Percentiles rank a stretch among this genome's conserved stretches.
Evolutionary conservation across 35 echinoderm and acorn worm species (phyloP).

Genomic region (Holothuria glaberrima): DNA sequence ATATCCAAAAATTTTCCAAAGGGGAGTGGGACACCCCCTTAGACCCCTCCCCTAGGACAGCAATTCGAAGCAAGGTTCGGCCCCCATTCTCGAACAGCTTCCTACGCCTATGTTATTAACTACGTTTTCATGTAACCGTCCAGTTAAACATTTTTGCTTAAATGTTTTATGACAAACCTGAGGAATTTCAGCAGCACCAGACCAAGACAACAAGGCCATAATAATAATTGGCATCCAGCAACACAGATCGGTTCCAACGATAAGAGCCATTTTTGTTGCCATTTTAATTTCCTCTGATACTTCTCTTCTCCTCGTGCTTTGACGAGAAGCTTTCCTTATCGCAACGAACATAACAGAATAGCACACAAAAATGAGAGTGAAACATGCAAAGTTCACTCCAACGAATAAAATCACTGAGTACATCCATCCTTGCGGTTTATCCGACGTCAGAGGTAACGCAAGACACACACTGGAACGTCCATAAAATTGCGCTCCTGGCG

Average conservation of each 20-base stretch:
- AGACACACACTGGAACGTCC: slow-evolving; percentile 93
- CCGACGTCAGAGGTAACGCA: slow-evolving; percentile 74
- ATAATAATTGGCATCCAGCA: slow-evolving; percentile 97
- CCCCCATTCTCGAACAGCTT: no score
- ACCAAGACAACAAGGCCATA: slow-evolving; percentile 77
- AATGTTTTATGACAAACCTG: slow-evolving; percentile 27
- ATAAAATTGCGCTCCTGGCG: slow-evolving; percentile 80
- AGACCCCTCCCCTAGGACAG: no score
- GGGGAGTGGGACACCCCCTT: no score
- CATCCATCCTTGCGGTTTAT: slow-evolving; percentile 80
- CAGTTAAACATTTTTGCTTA: no score
- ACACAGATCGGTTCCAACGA: slow-evolving; percentile 85
- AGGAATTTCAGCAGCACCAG: slow-evolving; percentile 64
- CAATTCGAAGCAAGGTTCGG: no score
- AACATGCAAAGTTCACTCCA: slow-evolving; percentile 81
- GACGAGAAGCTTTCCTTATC: slow-evolving; percentile 71
- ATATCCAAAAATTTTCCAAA: no score
- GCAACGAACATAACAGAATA: slow-evolving; percentile 83
- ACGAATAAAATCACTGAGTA: slow-evolving; percentile 87
- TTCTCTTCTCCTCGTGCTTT: slow-evolving; percentile 75
- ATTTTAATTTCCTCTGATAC: slow-evolving; percentile 85
- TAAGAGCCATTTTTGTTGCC: slow-evolving; percentile 93
- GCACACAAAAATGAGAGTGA: slow-evolving; percentile 84
- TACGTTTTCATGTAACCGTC: no score
- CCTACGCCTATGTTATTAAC: no score